Conservation (phyloP, 2,113 vertebrate genomes). For the Callionymus lyra region DNA sequence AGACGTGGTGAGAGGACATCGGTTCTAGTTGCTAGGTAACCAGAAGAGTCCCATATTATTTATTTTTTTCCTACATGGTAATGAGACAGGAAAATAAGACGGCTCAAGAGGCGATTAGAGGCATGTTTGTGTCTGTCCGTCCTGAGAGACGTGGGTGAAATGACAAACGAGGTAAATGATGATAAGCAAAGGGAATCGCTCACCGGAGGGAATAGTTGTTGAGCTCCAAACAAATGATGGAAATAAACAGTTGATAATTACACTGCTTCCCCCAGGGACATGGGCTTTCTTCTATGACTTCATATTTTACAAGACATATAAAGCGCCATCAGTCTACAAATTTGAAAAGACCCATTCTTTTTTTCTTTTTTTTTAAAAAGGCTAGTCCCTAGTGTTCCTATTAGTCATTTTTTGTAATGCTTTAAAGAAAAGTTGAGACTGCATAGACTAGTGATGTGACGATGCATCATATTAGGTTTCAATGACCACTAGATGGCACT, state of each 20-base stretch:
- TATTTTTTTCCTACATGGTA: conserved; percentile 7
- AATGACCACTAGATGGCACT: no score
- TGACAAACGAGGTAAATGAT: conserved; percentile 14
- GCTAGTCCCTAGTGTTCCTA: no score
- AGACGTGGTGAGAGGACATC: conserved; percentile 11
- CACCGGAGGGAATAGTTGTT: conserved; percentile 58
- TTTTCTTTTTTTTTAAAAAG: no score
- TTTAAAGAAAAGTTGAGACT: no score
- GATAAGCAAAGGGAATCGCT: conserved; percentile 38
- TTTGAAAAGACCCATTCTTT: no score
- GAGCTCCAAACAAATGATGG: conserved; percentile 53
- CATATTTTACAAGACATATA: no score
- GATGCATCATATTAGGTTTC: no score
- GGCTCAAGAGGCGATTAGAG: conserved; percentile 1
- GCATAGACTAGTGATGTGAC: no score
- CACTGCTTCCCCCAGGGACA: conserved; percentile 7
- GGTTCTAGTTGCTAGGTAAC: conserved; percentile 48
- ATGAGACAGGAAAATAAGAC: conserved; percentile 4
- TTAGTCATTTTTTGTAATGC: no score
- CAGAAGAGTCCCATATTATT: conserved; percentile 11
- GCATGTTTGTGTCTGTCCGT: conserved; percentile 18
- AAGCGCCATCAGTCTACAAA: no score
- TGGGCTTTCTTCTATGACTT: no score
- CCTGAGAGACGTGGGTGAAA: conserved; percentile 22
- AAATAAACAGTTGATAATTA: conserved; percentile 42